Base-by-base conservation (phyloP, 2,113 vertebrate species). In the Callipepla californica region DNA sequence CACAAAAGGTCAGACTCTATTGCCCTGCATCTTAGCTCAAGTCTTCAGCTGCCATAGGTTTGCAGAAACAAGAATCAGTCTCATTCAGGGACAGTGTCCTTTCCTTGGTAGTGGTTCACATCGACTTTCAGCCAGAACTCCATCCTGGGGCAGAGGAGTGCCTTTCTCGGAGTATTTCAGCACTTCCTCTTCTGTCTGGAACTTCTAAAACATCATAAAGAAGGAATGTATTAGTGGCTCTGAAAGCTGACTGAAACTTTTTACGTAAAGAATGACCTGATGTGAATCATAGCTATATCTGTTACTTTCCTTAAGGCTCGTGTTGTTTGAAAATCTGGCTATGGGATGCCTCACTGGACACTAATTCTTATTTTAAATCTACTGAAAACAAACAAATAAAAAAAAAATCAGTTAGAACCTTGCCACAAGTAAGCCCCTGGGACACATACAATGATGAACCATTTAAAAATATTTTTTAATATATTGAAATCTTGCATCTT, bases 141-240 rank as follows among this genome's bases (percentile, higher is more conserved):
- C 85, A 70, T 91, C 65, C 82, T 80, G n/a, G 76, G 75, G 73
- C 82, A 94, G 66, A 91, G 89, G 80, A 92, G 65, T 0, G 70
- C 48, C 58, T 92, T 96, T 92, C 86, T 93, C 66, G 78, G 83
- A 84, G 44, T 70, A 80, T 91, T 95, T 94, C 87, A 95, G 93
- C 73, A 94, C 85, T 96, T 96, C 94, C 95, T 96, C 18, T 96
- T 95, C 89, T 92, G 93, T 94, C 94, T 96, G 95, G 87, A 94
- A 88, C 93, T 94, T 90, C 72, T 95, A 74, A 96, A 90, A 61
- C 92, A 93, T 94, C 92, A 94, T 94, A 87, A 94, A 96, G 78
- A 92, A 95, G 85, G 95, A 96, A 96, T 95, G 93, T 69, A 86
- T 47, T 36, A 86, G 90, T 92, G 87, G 80, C 87, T 94, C 82